A percentile compares a stretch with the other conserved stretches of the same genome.
Conservation (phyloP, 1,140 invertebrate species). For the Drosophila mauritiana region DNA sequence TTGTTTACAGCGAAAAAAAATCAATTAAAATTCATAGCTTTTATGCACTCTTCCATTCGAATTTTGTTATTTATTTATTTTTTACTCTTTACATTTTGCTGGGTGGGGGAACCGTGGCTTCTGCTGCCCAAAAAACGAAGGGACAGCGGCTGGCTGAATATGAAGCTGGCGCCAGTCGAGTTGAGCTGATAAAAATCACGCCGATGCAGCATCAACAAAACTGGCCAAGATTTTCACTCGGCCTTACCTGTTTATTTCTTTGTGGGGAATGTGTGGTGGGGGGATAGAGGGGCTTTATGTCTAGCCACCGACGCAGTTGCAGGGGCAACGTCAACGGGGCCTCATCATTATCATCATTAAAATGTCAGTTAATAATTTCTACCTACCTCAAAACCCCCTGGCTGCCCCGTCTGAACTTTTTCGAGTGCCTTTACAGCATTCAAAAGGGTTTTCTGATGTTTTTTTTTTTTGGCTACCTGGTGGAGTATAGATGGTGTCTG, state of each 20-base stretch:
- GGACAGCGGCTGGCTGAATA: conserved; percentile 32
- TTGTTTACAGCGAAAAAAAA: conserved; percentile 58
- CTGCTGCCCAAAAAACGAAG: conserved; percentile 9
- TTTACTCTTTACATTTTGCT: conserved; percentile 12
- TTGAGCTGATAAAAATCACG: conserved; percentile 59
- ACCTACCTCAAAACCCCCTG: conserved; percentile 31
- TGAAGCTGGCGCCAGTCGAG: conserved; percentile 69
- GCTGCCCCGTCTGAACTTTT: conserved; percentile 7
- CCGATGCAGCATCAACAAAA: conserved; percentile 39
- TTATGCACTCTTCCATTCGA: conserved; percentile 47
- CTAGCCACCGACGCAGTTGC: conserved; percentile 81
- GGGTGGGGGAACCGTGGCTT: conserved; percentile 26
- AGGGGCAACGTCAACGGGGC: conserved; percentile 76
- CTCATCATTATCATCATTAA: conserved; percentile 83
- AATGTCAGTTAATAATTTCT: conserved; percentile 82
- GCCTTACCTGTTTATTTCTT: conserved; percentile 23
- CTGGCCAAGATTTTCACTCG: conserved; percentile 38
- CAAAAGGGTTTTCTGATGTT: conserved; percentile 39
- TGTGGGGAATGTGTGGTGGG: conserved; percentile 16
- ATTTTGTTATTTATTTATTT: conserved; percentile 21
- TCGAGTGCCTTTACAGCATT: conserved; percentile 70
- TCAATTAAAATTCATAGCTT: conserved; percentile 84
- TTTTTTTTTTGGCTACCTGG: conserved; percentile 50
- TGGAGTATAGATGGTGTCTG: conserved; percentile 27
- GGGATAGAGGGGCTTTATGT: conserved; percentile 54